Base-by-base conservation (phyloP, 2,113 vertebrate genomes). In the Poecilia latipinna region DNA sequence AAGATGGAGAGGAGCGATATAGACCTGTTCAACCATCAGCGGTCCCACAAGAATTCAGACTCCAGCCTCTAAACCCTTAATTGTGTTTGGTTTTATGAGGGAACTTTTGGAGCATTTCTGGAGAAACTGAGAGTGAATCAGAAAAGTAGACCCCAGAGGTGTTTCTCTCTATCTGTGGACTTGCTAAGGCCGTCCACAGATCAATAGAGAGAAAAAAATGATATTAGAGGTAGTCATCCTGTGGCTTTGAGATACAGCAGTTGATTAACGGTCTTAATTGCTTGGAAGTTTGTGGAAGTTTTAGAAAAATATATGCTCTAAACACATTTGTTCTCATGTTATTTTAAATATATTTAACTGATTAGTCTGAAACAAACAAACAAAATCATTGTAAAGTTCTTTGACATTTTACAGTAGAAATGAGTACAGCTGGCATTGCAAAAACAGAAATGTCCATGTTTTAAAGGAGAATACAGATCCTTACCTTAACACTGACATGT, bases 81-180 rank as follows among this genome's bases (percentile, higher is more conserved):
- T 89, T 90, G 86, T 72, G 74, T 90, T 86, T 82, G 74, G 57
- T 82, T 88, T 88, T 83, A 82, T 85, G 80, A 77, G 22, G 62
- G 32, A 57, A 64, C 65, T 72, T 75, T 67, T 63, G 70, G 66
- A 71, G 68, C 42, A 67, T 68, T 32, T 26, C 17, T 10, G 32
- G 63, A 63, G 69, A 82, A 57, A 57, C 13, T 51, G 68, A 74
- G 67, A 17, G 44, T 66, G 80, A 44, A 61, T 35, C 31, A 63
- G 62, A 77, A 54, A 39, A 61, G 28, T 61, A 62, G 12, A 73
- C 32, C 79, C 70, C 68, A 65, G 65, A 72, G 80, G 72, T 74
- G 74, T 74, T 72, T 80, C 22, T 70, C 84, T 81, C 28, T 74
- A 63, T 80, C 83, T 28, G 28, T 28, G 28, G 28, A 28, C 28